Percentiles rank a stretch among this genome's conserved stretches.
Evolutionary conservation across 64 coral and sea anemone species (phyloP).

Genomic region (Montipora sp.): DNA sequence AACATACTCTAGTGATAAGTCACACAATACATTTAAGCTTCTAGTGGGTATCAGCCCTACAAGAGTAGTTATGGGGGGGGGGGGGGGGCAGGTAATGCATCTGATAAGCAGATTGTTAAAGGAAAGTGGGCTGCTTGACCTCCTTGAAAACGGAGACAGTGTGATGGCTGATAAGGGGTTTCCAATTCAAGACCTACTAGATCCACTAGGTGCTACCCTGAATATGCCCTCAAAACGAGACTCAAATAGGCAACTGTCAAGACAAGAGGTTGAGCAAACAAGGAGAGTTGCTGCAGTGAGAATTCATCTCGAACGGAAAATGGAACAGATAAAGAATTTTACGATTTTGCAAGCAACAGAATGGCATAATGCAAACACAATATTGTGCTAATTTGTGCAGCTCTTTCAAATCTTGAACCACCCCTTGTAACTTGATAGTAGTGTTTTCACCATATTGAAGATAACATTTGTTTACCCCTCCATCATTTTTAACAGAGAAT

Average conservation of each 20-base stretch:
- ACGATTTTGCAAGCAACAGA: no score
- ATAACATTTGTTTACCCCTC: no score
- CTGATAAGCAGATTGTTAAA: conserved; percentile 59
- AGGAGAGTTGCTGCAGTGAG: no score
- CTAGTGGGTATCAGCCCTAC: conserved; percentile 40
- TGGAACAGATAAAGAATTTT: no score
- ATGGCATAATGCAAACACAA: no score
- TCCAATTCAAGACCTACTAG: conserved; percentile 1
- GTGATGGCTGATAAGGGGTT: not conserved
- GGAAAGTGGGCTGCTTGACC: conserved; percentile 36
- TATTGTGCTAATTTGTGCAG: no score
- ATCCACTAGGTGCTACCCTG: conserved; percentile 18
- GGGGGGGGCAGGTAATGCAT: conserved; percentile 3
- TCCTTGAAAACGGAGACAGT: conserved; percentile 31
- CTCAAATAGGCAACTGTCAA: not conserved
- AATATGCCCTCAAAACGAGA: conserved; percentile 37
- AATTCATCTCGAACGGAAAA: no score
- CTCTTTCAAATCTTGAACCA: no score
- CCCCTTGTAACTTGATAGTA: no score
- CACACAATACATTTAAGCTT: conserved; percentile 40
- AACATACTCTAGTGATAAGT: not conserved
- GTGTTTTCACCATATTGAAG: no score
- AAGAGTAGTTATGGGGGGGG: conserved; percentile 30
- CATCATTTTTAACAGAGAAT: no score
- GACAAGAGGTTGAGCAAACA: no score